These are phyloP conservation scores for Botia kubotai DNA, from an alignment of 2,797 vertebrate genomes.

Conservation along the genomic window DNA sequence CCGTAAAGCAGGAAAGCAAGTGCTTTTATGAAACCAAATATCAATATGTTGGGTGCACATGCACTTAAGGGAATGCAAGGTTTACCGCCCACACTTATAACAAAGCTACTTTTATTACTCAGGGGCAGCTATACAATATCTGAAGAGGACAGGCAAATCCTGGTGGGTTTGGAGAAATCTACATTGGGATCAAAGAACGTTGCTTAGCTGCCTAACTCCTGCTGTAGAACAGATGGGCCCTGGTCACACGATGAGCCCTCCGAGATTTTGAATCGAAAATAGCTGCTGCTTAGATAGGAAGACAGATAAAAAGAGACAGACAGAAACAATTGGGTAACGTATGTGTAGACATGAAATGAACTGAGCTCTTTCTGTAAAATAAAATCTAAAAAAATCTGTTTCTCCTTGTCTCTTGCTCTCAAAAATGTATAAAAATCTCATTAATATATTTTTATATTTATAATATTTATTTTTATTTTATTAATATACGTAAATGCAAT, in stretches of 20 bases:
- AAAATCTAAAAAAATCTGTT: conserved; percentile 37
- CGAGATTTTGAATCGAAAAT: conserved; percentile 83
- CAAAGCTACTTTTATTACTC: conserved; percentile 81
- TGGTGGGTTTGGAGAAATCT: conserved; percentile 80
- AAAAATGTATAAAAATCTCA: conserved; percentile 17
- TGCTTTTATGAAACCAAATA: conserved; percentile 79
- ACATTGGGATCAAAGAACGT: conserved; percentile 82
- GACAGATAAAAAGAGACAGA: conserved; percentile 33
- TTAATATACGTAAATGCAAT: conserved; percentile 11
- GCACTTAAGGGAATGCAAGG: conserved; percentile 80
- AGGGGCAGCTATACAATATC: conserved; percentile 75
- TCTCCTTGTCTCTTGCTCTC: conserved; percentile 11
- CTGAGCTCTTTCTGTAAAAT: not conserved
- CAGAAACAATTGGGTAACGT: conserved; percentile 73
- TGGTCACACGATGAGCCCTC: conserved; percentile 79
- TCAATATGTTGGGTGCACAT: conserved; percentile 79
- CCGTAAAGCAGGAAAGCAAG: conserved; percentile 56
- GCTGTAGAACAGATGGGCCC: conserved; percentile 84
- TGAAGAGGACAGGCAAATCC: conserved; percentile 80
- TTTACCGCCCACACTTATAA: conserved; percentile 80
- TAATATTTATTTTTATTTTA: not conserved
- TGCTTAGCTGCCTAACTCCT: conserved; percentile 74
- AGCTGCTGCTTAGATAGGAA: conserved; percentile 69
- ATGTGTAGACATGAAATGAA: conserved; percentile 67
- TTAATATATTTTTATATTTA: not conserved